Evolutionary conservation across 2,797 vertebrate species (phyloP).

Genomic region (Craterocephalus amniculus): DNA sequence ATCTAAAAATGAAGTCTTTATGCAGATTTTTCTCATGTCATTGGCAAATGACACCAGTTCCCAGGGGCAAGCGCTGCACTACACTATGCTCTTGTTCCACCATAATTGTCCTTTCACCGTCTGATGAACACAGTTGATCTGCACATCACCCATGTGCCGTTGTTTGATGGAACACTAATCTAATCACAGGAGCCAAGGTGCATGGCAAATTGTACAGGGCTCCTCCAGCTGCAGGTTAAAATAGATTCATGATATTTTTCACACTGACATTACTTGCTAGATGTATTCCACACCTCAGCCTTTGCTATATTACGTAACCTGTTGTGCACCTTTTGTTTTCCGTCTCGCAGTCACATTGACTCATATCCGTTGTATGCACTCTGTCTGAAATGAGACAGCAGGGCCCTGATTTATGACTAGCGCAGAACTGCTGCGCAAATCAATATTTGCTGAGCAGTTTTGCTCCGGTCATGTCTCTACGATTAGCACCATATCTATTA

Average conservation of each 20-base stretch:
- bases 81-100: constrained; percentile 35
- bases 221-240: constrained; percentile 4
- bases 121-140: constrained; percentile 55
- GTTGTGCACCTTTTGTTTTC: background rate
- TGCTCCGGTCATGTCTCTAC: too few species aligned
- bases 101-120: constrained; percentile 45
- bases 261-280: background rate
- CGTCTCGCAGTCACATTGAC: background rate
- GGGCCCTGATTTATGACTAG: too few species aligned
- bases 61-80: constrained; percentile 11
- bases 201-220: constrained; percentile 6
- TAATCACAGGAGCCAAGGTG: constrained; percentile 20
- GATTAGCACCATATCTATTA: too few species aligned
- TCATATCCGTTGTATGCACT: background rate
- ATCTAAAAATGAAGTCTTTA: background rate
- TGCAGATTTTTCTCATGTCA: background rate
- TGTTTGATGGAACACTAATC: constrained; percentile 31
- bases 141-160: constrained; percentile 19
- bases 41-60: constrained; percentile 3
- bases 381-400: background rate
- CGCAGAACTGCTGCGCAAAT: too few species aligned
- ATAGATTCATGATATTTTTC: background rate
- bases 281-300: constrained; percentile 9
- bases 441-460: too few species aligned
- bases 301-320: background rate